These are phyloP conservation scores for Pontoporia blainvillei DNA, from an alignment of 2,113 vertebrate species.

Conservation along the genomic window DNA sequence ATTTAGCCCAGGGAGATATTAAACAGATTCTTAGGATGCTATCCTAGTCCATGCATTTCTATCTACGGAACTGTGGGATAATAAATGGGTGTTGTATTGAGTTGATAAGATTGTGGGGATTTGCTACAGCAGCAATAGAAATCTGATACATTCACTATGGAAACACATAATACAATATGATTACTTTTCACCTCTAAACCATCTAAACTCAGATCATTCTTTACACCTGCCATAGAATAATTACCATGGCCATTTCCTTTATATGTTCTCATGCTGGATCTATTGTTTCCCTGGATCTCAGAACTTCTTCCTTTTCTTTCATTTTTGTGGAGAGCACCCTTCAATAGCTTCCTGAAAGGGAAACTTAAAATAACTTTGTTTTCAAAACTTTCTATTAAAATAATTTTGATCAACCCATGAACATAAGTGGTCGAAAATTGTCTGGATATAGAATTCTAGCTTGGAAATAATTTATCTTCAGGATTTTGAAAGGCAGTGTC, in stretches of 20 bases:
- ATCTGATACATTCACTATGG: background rate
- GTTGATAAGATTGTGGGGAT: background rate
- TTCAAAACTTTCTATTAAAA: background rate
- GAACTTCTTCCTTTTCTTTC: background rate
- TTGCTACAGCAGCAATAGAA: background rate
- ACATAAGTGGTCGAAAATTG: background rate
- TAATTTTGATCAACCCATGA: background rate
- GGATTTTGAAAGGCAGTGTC: background rate
- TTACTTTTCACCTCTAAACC: background rate
- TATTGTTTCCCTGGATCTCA: background rate
- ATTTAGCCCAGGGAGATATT: background rate
- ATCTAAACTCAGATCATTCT: background rate
- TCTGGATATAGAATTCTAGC: background rate
- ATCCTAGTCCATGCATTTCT: rapidly evolving
- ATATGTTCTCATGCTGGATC: background rate
- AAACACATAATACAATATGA: background rate
- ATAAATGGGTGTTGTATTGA: background rate
- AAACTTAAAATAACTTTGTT: background rate
- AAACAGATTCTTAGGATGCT: background rate
- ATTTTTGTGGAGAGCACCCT: background rate
- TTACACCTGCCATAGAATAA: no score
- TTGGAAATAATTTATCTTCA: background rate
- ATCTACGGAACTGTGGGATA: background rate
- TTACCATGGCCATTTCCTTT: background rate
- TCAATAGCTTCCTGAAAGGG: background rate